These are phyloP conservation scores for Delichon dasypus DNA, from an alignment of 2,797 vertebrate species.

Conservation along the genomic window DNA sequence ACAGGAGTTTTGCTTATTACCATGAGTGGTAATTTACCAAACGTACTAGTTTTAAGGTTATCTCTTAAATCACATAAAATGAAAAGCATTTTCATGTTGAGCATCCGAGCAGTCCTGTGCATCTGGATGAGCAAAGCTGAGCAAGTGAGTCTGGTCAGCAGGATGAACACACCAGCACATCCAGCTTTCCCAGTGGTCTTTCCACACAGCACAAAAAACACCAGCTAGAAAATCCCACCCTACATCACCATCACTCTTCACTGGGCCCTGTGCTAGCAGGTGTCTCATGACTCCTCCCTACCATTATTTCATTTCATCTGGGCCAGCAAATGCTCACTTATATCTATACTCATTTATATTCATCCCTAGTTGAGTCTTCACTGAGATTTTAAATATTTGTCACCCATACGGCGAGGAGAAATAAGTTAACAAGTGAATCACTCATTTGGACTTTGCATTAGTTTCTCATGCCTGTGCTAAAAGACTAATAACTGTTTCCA, in stretches of 20 bases:
- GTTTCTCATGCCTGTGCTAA: background rate
- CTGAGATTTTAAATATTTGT: background rate
- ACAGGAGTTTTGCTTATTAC: background rate
- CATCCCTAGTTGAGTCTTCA: background rate
- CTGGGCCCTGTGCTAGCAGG: background rate
- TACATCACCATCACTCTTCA: accelerated
- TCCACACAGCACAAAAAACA: background rate
- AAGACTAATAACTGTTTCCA: background rate
- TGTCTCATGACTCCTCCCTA: background rate
- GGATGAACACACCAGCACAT: background rate
- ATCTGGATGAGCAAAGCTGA: background rate
- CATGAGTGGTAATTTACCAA: background rate
- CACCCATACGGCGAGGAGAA: background rate
- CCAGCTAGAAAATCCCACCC: background rate
- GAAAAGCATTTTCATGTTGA: background rate
- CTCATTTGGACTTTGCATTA: background rate
- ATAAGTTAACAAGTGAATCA: background rate
- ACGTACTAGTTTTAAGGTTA: background rate
- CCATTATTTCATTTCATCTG: background rate
- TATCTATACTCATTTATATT: background rate
- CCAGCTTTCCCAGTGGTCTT: background rate
- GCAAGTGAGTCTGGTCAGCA: background rate
- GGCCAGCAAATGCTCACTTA: background rate
- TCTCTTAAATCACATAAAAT: background rate
- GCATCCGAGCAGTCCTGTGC: background rate